A percentile compares a stretch with the other conserved stretches of the same genome.
phyloP scores from a whole-genome alignment of 2,113 vertebrate genomes.

The Triplophysa rosa region DNA sequence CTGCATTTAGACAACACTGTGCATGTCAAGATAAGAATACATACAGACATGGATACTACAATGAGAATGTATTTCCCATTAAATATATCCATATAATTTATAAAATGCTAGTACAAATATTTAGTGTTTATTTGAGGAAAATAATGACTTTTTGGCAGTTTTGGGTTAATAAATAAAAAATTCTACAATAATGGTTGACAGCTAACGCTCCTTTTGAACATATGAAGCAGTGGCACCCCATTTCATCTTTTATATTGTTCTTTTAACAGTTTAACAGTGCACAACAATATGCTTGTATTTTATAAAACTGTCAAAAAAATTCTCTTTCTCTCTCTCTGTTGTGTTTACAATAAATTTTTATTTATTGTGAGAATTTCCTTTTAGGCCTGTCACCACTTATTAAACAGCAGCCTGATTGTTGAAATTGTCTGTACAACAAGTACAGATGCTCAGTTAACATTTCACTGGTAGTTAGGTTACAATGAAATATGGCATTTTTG shows the following conservation, averaged over 20 bases:
- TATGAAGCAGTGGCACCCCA: conserved; percentile 39
- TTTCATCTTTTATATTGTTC: conserved; percentile 47
- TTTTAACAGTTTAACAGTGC: conserved; percentile 46
- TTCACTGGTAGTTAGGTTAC: neutral
- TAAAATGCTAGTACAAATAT: conserved; percentile 27
- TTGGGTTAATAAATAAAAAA: conserved; percentile 28
- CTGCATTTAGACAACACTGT: conserved; percentile 20
- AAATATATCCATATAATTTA: conserved; percentile 24
- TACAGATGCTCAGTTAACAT: neutral
- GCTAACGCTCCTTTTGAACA: conserved; percentile 24
- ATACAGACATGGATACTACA: conserved; percentile 21
- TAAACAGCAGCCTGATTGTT: conserved; percentile 7
- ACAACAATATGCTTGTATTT: conserved; percentile 49
- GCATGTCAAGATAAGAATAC: conserved; percentile 19
- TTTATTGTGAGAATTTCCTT: conserved; percentile 14
- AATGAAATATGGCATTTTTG: neutral
- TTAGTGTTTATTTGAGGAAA: conserved; percentile 44
- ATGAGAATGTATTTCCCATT: conserved; percentile 8
- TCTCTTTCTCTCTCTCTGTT: conserved; percentile 31
- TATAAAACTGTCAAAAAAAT: conserved; percentile 47
- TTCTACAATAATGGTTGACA: conserved; percentile 19
- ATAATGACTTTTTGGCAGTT: conserved; percentile 45
- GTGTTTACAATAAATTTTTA: neutral
- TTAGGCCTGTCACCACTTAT: neutral
- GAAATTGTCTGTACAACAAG: neutral